Percentiles rank a stretch among this genome's conserved stretches.
These are phyloP conservation scores for Craseonycteris thonglongyai DNA, from an alignment of 2,113 vertebrate genomes.

Conservation along the genomic window DNA sequence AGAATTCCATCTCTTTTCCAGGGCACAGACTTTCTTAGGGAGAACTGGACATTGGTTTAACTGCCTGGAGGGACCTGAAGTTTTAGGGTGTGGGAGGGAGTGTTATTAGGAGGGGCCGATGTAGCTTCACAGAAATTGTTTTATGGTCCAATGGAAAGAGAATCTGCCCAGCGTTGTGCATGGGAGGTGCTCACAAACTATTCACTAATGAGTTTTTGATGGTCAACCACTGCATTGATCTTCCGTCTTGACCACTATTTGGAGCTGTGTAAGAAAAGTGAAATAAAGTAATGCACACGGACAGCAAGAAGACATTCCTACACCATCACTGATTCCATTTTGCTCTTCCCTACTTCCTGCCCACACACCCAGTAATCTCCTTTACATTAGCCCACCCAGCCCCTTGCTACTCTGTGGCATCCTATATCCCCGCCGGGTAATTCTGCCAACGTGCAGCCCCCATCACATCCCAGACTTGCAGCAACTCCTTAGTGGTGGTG, in stretches of 20 bases:
- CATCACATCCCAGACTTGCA: neutral
- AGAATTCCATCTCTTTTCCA: neutral
- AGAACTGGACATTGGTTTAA: neutral
- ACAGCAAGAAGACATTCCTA: neutral
- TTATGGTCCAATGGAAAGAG: neutral
- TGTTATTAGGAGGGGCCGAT: neutral
- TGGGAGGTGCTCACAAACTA: neutral
- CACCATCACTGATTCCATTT: accelerated
- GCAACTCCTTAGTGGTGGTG: neutral
- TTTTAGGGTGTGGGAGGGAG: neutral
- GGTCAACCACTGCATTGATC: neutral
- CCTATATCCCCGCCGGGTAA: neutral
- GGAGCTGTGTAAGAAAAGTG: neutral
- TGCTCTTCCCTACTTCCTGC: neutral
- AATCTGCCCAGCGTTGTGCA: neutral
- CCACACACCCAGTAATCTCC: neutral
- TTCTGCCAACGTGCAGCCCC: neutral
- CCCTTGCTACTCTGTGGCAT: neutral
- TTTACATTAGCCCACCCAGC: neutral
- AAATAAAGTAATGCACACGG: neutral
- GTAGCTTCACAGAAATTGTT: neutral
- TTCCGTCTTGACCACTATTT: neutral
- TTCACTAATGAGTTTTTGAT: neutral
- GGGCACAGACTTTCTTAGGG: neutral
- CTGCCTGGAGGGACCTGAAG: too few species aligned